These are phyloP conservation scores for Napeogenes sylphis DNA, from an alignment of 2,888 invertebrate species.

Conservation along the genomic window DNA sequence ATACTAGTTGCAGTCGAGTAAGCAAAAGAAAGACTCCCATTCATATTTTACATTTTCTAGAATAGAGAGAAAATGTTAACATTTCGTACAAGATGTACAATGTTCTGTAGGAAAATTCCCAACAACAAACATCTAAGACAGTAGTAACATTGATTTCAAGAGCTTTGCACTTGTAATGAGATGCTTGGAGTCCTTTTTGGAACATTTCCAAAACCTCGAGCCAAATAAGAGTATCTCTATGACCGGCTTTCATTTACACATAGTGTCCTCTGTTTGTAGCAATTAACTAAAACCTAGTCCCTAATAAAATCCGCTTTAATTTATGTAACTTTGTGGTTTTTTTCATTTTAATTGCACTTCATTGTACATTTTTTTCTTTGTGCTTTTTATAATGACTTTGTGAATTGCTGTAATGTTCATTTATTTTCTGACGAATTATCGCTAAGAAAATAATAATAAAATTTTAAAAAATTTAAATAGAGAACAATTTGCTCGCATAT, in stretches of 20 bases:
- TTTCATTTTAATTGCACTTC: constrained; percentile 6
- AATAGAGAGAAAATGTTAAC: neutral
- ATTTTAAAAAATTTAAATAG: neutral
- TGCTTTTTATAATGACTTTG: neutral
- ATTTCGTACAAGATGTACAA: too few relatives aligned
- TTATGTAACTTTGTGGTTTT: constrained; percentile 7
- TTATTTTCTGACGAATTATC: neutral
- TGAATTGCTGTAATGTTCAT: constrained; percentile 4
- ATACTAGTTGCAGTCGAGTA: too few relatives aligned
- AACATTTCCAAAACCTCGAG: constrained; percentile 25
- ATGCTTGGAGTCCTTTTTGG: constrained; percentile 30
- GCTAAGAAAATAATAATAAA: neutral
- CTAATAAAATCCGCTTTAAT: constrained; percentile 10
- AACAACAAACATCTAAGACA: constrained; percentile 10
- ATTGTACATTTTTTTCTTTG: constrained; percentile 2
- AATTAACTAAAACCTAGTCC: constrained; percentile 20
- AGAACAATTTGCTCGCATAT: too few relatives aligned
- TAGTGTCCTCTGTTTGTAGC: constrained; percentile 18
- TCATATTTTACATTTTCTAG: neutral
- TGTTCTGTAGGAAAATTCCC: neutral
- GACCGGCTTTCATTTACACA: constrained; percentile 23
- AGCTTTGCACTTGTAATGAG: constrained; percentile 27
- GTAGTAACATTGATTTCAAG: constrained; percentile 20
- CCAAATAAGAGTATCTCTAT: constrained; percentile 23
- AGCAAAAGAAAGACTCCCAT: neutral